Base-by-base conservation (phyloP, 1,140 invertebrate genomes). In the Hermetia illucens region DNA sequence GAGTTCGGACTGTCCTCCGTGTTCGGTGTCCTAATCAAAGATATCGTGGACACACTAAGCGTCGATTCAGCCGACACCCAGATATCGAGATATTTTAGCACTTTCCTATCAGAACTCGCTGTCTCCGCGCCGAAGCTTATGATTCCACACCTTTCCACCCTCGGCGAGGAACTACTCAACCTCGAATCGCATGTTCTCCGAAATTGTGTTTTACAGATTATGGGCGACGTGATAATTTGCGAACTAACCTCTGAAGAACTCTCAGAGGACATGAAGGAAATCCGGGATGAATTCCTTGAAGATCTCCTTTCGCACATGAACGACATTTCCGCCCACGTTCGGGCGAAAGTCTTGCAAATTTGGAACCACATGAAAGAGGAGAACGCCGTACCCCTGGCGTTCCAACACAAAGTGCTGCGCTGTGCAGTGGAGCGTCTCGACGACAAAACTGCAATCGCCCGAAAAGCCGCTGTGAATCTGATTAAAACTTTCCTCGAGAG, bases 281-380 rank as follows among this genome's bases (percentile, higher is more conserved):
- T 69, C 30, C 66, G 83, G 2, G 75, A 86, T 50, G 71, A 79
- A 45, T 78, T 83, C 40, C 63, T 89, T 2, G 73, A 82, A 39
- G 65, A 70, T 44, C 58, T 90, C 3, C 66, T 82, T 51, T 76
- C 84, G n/a, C 87, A 91, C 53, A 72, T 90, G 31, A 72, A 80
- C 44, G 89, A 93, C 58, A 50, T 72, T 2, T 78, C 87, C 48
- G 79, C 85, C 3, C 87, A 83, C 53, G 86, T 90, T 1, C 66
- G 89, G 37, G 78, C 81, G 30, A 83, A 79, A 62, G 72, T 80
- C 3, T 62, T 90, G 16, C 77, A 85, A 48, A 74, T 79, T 34
- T 88, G 82, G 82, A 69, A 72, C 46, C 64, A 67, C 16, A 62
- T 91, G 19, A 76, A 80, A 38, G 66, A 70, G 27, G 74, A 81